Base-by-base conservation (phyloP, 2,888 invertebrate genomes). In the Chorisops tibialis region DNA sequence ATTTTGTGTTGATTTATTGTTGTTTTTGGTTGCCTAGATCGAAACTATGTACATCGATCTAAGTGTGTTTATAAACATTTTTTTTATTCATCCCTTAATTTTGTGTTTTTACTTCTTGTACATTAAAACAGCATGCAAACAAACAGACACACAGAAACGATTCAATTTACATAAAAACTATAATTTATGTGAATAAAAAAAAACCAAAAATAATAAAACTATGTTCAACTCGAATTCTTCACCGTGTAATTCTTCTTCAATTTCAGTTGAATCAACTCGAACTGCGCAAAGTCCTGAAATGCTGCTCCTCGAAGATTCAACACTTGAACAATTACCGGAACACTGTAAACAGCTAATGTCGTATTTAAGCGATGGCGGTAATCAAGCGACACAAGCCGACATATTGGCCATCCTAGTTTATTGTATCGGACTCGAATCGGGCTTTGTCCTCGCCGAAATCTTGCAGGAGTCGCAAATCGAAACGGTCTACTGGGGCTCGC, bases 401-500 rank as follows among this genome's bases (percentile, higher is more conserved):
- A 47, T 74, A 16, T 61, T 78, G 2, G 41, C 72, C 14, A 49
- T 71, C 51, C 67, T 78, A n/a, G 68, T 73, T 43, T 76, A 77
- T 66, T 64, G 69, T 43, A 65, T 77, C 37, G 75, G 73, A 1
- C 52, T 77, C 51, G 78, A 78, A 65, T 69, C 70, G 16, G 77
- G 75, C 3, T 76, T 71, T 61, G 3, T 38, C n/a, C 19, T 48
- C 12, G 35, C 35, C 30, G 43, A 56, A 45, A 21, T 14, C 7
- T 12, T 11, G n/a, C n/a, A 49, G n/a, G 43, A 38, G 6, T 24
- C 21, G 1, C 19, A 30, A 5, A 14, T 45, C 4, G 56, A 47
- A 14, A 14, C 52, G 9, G 9, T 22, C 4, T 66, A 56, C 48
- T 64, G 62, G 62, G 61, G 63, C 11, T 62, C 49, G 48, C 68